These are phyloP conservation scores for Perithous albicinctus DNA, from an alignment of 2,888 invertebrate genomes.

Conservation along the genomic window DNA sequence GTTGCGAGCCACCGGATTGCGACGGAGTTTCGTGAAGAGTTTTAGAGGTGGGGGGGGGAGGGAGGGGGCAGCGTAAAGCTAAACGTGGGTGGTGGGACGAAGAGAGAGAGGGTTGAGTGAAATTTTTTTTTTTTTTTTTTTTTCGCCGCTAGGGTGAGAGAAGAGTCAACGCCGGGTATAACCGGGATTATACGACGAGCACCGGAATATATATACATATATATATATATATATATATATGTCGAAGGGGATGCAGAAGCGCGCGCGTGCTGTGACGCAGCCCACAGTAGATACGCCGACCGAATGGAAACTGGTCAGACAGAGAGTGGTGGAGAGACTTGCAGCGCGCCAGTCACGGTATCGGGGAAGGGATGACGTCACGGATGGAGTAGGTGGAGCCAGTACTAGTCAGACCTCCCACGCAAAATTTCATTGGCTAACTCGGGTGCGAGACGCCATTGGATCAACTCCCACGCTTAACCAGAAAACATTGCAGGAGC, in stretches of 20 bases:
- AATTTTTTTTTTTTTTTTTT: too few relatives aligned
- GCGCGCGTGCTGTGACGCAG: slow-evolving; percentile 58
- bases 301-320: slow-evolving; percentile 70
- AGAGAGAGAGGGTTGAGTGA: slow-evolving; percentile 51
- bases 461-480: slow-evolving; percentile 58
- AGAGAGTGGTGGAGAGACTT: slow-evolving; percentile 51
- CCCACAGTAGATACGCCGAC: slow-evolving; percentile 70
- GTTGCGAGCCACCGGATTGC: slow-evolving; percentile 6
- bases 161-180: slow-evolving; percentile 18
- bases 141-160: slow-evolving; percentile 41
- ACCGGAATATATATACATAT: too few relatives aligned
- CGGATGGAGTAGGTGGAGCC: slow-evolving; percentile 67
- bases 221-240: too few relatives aligned
- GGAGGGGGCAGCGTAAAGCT: too few relatives aligned
- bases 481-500: not conserved
- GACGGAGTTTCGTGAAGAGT: not conserved
- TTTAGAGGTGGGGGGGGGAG: not conserved
- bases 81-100: slow-evolving; percentile 17
- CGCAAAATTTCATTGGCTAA: slow-evolving; percentile 39
- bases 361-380: slow-evolving; percentile 64
- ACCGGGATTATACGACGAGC: slow-evolving; percentile 11
- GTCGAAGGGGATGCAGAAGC: slow-evolving; percentile 42
- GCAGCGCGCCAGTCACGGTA: not conserved
- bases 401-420: slow-evolving; percentile 63
- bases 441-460: slow-evolving; percentile 38